Percentiles rank a stretch among this genome's conserved stretches.
phyloP scores from a whole-genome alignment of 53 echinoderm and acorn worm species.

The Antedon mediterranea region DNA sequence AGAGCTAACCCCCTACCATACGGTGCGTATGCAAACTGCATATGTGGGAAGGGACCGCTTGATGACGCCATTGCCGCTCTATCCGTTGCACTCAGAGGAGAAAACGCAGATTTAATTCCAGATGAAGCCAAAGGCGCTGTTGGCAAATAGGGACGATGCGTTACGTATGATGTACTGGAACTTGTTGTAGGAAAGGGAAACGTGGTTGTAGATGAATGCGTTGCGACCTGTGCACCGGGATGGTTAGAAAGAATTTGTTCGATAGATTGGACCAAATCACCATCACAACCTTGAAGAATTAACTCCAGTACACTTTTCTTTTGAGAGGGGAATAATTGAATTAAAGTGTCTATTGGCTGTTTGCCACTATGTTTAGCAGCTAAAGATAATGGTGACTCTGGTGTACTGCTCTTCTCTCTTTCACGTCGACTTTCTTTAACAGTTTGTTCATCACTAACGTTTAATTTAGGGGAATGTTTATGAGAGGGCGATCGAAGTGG shows the following conservation, averaged over 20 bases:
- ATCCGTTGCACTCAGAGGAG: slow-evolving; percentile 57
- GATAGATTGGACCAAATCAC: slow-evolving; percentile 83
- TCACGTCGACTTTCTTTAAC: background rate
- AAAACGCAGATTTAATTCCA: slow-evolving; percentile 96
- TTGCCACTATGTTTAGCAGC: background rate
- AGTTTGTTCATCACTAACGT: background rate
- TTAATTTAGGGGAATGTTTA: background rate
- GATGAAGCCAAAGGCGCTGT: slow-evolving; percentile 37
- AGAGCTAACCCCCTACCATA: slow-evolving; percentile 79
- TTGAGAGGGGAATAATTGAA: slow-evolving; percentile 72
- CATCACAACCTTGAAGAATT: slow-evolving; percentile 83
- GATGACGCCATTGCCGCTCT: slow-evolving; percentile 42
- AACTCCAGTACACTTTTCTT: slow-evolving; percentile 78
- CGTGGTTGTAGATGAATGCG: slow-evolving; percentile 3
- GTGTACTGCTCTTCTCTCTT: background rate
- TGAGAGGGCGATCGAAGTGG: background rate
- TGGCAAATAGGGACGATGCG: slow-evolving; percentile 79
- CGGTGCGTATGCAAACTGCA: slow-evolving; percentile 81
- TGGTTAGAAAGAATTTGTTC: slow-evolving; percentile 89
- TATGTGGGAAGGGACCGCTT: slow-evolving; percentile 45
- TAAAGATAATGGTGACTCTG: background rate
- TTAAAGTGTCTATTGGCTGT: slow-evolving; percentile 62
- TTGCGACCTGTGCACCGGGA: slow-evolving; percentile 13
- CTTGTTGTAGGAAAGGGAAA: background rate
- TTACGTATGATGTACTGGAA: slow-evolving; percentile 50